A percentile compares a stretch with the other conserved stretches of the same genome.
These are phyloP conservation scores for Notocelia uddmanniana DNA, from an alignment of 2,888 invertebrate genomes.

Conservation along the genomic window DNA sequence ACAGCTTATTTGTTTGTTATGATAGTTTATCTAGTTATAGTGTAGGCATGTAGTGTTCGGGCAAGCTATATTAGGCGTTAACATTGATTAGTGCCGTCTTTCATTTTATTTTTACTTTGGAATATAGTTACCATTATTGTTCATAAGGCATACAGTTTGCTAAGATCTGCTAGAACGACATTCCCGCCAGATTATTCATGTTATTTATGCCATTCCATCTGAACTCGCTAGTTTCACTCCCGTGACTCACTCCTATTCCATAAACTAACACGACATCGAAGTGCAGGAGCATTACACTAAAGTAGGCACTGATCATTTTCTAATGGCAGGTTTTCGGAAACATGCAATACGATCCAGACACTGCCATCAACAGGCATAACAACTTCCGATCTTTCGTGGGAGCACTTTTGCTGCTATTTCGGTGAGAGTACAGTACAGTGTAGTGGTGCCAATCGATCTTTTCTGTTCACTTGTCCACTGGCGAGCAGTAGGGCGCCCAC, in stretches of 20 bases:
- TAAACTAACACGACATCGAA: conserved; percentile 30
- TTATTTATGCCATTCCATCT: conserved; percentile 33
- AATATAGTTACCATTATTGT: conserved; percentile 21
- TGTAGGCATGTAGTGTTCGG: conserved; percentile 49
- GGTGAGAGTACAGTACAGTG: conserved; percentile 87
- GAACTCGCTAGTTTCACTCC: conserved; percentile 38
- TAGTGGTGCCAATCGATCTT: conserved; percentile 57
- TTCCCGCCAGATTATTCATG: conserved; percentile 30
- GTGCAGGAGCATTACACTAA: conserved; percentile 20
- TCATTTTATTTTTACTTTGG: conserved; percentile 11
- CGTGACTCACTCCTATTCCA: conserved; percentile 30
- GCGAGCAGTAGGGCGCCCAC: conserved; percentile 26
- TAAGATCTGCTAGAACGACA: conserved; percentile 20
- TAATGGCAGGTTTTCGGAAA: conserved; percentile 95
- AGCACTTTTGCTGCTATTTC: conserved; percentile 96
- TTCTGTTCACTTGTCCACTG: conserved; percentile 51
- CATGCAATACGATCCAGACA: conserved; percentile 93
- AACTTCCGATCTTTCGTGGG: conserved; percentile 97
- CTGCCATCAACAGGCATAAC: conserved; percentile 97
- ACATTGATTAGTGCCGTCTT: conserved; percentile 6
- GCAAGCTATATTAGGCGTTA: conserved; percentile 23
- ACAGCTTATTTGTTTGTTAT: conserved; percentile 18
- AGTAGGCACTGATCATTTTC: conserved; percentile 65
- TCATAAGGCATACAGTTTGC: conserved; percentile 20
- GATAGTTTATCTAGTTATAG: conserved; percentile 25